Percentiles rank a stretch among this genome's conserved stretches.
phyloP scores from a whole-genome alignment of 2,113 vertebrate genomes.

The Syngnathus typhle region DNA sequence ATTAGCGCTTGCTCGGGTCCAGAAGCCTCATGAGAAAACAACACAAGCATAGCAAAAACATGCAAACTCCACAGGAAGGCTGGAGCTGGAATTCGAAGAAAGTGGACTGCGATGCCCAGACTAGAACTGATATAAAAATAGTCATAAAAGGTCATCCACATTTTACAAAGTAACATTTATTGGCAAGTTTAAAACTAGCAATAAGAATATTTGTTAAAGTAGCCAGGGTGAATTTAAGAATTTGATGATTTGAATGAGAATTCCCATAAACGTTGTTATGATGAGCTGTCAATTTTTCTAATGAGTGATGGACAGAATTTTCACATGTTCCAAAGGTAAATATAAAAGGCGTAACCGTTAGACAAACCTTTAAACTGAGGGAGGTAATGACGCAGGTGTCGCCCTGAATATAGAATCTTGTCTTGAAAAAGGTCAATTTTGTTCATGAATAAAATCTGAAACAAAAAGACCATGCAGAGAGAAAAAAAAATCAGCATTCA shows the following conservation, averaged over 20 bases:
- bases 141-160: background rate
- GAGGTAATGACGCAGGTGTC: conserved; percentile 69
- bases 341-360: background rate
- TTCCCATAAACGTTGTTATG: background rate
- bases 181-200: background rate
- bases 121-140: no score
- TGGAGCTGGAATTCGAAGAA: no score
- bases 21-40: background rate
- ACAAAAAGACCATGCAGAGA: conserved; percentile 15
- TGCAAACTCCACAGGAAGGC: no score
- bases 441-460: conserved; percentile 78
- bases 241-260: background rate
- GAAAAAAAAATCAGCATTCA: background rate
- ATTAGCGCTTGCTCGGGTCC: background rate
- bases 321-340: background rate
- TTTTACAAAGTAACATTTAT: background rate
- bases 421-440: conserved; percentile 78
- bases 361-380: conserved; percentile 70
- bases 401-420: conserved; percentile 70
- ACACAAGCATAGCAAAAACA: no score
- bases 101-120: no score
- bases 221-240: background rate
- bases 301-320: background rate
- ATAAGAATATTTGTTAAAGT: background rate
- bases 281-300: background rate